A percentile compares a stretch with the other conserved stretches of the same genome.
Evolutionary conservation across 2,888 invertebrate genomes (phyloP).

Genomic region (Acleris cristana): DNA sequence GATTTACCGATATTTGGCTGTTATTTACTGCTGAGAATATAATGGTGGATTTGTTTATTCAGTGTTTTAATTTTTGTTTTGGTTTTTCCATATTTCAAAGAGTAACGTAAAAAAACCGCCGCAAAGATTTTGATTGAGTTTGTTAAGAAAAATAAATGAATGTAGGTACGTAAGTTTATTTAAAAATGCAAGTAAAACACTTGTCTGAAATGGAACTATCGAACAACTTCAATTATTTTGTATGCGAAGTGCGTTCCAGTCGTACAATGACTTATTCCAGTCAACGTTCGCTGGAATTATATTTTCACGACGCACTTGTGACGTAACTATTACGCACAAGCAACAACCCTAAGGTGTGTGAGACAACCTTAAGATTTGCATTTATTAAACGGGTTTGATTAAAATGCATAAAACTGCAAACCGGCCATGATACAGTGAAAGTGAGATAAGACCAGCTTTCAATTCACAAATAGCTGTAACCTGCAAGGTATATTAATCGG

Average conservation of each 20-base stretch:
- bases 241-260: background rate
- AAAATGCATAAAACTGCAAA: conserved; percentile 26
- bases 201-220: too few relatives aligned
- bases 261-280: conserved; percentile 21
- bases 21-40: too few relatives aligned
- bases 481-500: background rate
- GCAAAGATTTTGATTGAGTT: too few relatives aligned
- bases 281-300: conserved; percentile 16
- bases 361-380: background rate
- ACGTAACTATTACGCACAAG: conserved; percentile 10
- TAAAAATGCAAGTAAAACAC: too few relatives aligned
- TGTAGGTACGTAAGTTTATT: too few relatives aligned
- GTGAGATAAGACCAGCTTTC: conserved; percentile 44
- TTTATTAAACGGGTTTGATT: background rate
- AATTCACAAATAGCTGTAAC: conserved; percentile 40
- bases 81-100: too few relatives aligned
- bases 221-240: background rate
- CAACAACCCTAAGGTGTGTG: background rate
- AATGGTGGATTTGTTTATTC: too few relatives aligned
- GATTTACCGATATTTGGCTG: too few relatives aligned
- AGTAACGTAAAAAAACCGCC: too few relatives aligned
- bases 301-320: conserved; percentile 19
- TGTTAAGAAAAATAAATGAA: too few relatives aligned
- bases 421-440: conserved; percentile 42
- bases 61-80: too few relatives aligned